Evolutionary conservation across 1,140 invertebrate species (phyloP), one percentile per base, ranked within the genome.

Genomic region (Diorhabda elongata): DNA sequence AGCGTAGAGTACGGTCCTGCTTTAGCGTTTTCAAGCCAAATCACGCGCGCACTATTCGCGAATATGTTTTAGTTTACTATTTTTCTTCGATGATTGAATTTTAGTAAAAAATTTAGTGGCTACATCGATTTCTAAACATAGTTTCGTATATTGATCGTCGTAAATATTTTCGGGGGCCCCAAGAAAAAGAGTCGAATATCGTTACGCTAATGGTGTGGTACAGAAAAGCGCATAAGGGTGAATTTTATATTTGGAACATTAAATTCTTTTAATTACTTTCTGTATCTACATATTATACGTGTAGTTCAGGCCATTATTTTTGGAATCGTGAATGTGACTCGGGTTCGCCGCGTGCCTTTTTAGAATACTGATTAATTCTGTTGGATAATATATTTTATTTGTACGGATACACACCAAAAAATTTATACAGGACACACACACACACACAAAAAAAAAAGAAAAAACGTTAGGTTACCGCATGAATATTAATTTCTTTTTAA

Each of bases 221-320:
- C 7, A 60, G 58, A 6, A 42, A 62, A 69, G 47, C 56, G 67
- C 64, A 64, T 67, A 68, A 73, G 71, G 71, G 71, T 69, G 76
- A 77, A 75, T 77, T 77, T 77, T 76, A 77, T 76, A 77, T 77
- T 76, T 75, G 76, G 73, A 75, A 77, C 76, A 77, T 76, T 76
- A 76, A 77, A 77, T 77, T 77, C 74, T 77, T 77, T 77, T 77
- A 77, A 77, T 77, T 77, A 77, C 76, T 76, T 77, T 77, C 74
- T 70, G 76, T 77, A 77, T 77, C 76, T 77, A 77, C 76, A 77
- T 77, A 76, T 76, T 77, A 77, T 77, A 77, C 74, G 73, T 76
- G 76, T 77, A 75, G 76, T 75, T 75, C 75, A 73, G 59, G 69
- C 76, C 76, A 76, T 77, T 77, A 77, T 77, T 77, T 77, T 76